These are phyloP conservation scores for Pygoscelis antarcticus DNA, from an alignment of 2,113 vertebrate genomes.

Conservation along the genomic window DNA sequence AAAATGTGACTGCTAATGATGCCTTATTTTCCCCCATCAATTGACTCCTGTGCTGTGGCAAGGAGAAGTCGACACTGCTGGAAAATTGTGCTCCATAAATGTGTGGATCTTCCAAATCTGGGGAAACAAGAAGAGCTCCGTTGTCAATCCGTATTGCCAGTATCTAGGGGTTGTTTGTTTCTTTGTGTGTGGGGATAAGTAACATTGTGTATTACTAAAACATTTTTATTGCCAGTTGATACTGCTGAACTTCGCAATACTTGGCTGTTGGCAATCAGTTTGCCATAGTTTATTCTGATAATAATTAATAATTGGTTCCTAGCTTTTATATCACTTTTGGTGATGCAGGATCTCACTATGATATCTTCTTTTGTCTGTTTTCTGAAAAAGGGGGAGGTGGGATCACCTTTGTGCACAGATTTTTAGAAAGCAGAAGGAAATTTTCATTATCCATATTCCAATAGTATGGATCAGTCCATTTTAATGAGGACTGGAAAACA, in stretches of 20 bases:
- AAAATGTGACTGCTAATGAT: neutral
- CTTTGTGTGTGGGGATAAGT: neutral
- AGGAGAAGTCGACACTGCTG: neutral
- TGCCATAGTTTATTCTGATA: neutral
- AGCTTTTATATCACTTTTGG: neutral
- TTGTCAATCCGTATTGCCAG: neutral
- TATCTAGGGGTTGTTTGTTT: neutral
- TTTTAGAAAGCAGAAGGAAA: neutral
- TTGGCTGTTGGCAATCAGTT: neutral
- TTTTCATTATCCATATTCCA: fast-evolving
- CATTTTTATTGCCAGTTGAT: neutral
- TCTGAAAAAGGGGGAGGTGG: neutral
- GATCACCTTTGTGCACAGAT: neutral
- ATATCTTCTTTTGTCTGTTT: neutral
- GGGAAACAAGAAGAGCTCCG: neutral
- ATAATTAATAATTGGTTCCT: neutral
- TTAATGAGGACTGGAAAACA: neutral
- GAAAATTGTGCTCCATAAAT: neutral
- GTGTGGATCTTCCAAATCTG: neutral
- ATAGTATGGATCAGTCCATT: neutral
- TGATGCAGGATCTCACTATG: neutral
- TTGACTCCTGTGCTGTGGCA: neutral
- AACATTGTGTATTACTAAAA: neutral
- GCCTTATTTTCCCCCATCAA: neutral
- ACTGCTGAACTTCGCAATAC: neutral